Evolutionary conservation across 2,113 vertebrate species (phyloP).

Genomic region (Passer domesticus): DNA sequence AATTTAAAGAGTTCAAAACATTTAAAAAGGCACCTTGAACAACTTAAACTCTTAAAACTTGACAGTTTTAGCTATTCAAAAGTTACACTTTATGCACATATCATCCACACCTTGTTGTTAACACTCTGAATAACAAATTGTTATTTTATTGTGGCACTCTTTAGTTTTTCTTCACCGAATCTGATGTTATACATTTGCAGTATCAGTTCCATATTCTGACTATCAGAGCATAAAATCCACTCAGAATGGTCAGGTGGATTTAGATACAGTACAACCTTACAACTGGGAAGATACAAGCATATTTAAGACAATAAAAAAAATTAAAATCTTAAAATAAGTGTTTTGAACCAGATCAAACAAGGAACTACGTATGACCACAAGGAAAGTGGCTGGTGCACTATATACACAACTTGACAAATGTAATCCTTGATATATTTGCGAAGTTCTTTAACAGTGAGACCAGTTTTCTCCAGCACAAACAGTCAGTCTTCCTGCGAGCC

Average conservation of each 20-base stretch:
- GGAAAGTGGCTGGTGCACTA: slow-evolving; percentile 43
- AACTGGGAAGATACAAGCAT: slow-evolving; percentile 30
- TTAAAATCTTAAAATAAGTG: slow-evolving; percentile 55
- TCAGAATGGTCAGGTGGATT: not conserved
- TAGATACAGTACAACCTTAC: slow-evolving; percentile 32
- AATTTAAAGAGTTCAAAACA: slow-evolving; percentile 59
- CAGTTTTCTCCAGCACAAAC: slow-evolving; percentile 27
- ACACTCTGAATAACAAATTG: slow-evolving; percentile 11
- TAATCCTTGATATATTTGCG: slow-evolving; percentile 7
- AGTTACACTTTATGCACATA: not conserved
- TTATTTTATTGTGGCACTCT: slow-evolving; percentile 40
- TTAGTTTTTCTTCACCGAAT: not conserved
- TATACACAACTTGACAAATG: slow-evolving; percentile 28
- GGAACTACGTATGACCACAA: slow-evolving; percentile 16
- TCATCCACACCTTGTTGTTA: slow-evolving; percentile 45
- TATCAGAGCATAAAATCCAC: slow-evolving; percentile 49
- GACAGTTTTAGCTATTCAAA: slow-evolving; percentile 20
- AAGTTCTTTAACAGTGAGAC: slow-evolving; percentile 41
- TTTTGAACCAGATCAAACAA: slow-evolving; percentile 41
- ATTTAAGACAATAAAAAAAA: slow-evolving; percentile 48
- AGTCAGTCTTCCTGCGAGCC: not conserved
- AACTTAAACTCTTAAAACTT: slow-evolving; percentile 63
- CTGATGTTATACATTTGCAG: not conserved
- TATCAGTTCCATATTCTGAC: not conserved
- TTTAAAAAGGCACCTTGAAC: slow-evolving; percentile 74